Percentiles rank a stretch among this genome's conserved stretches.
Evolutionary conservation across 2,113 vertebrate genomes (phyloP).

Genomic region (Hypomesus transpacificus): DNA sequence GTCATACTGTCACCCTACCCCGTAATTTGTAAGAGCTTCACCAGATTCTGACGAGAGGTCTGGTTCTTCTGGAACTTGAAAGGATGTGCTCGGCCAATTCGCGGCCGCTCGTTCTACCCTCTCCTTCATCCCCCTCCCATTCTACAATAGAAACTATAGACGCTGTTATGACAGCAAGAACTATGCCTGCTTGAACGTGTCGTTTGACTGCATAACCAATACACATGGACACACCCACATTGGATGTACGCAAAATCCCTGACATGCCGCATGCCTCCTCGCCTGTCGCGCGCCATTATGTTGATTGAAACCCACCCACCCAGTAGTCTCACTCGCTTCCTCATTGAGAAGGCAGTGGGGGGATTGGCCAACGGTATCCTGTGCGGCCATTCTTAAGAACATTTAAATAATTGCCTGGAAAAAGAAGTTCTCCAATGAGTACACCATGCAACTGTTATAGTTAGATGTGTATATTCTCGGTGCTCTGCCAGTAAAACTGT

Average conservation of each 20-base stretch:
- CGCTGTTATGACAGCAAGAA: not conserved
- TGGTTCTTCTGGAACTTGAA: not conserved
- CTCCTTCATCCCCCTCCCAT: not conserved
- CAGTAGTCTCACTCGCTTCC: not conserved
- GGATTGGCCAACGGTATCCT: too few relatives aligned
- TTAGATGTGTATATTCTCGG: too few relatives aligned
- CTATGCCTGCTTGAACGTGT: not conserved
- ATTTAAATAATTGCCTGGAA: too few relatives aligned
- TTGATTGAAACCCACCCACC: not conserved
- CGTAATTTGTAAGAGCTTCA: too few relatives aligned
- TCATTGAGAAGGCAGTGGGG: too few relatives aligned
- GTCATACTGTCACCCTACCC: too few relatives aligned
- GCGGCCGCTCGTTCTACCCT: not conserved
- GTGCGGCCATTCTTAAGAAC: too few relatives aligned
- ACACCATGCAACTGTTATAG: too few relatives aligned
- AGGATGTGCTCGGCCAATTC: not conserved
- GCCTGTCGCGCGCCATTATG: not conserved
- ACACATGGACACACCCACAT: slow-evolving; percentile 8
- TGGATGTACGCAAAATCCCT: not conserved
- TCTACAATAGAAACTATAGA: not conserved
- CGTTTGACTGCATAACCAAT: slow-evolving; percentile 4
- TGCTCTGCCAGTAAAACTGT: too few relatives aligned
- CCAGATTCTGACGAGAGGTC: not conserved
- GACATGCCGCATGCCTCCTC: slow-evolving; percentile 6
- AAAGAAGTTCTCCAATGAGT: too few relatives aligned